Evolutionary conservation across 1,140 invertebrate genomes (phyloP), one percentile per base, ranked within the genome.

Genomic region (Heliconius congener): DNA sequence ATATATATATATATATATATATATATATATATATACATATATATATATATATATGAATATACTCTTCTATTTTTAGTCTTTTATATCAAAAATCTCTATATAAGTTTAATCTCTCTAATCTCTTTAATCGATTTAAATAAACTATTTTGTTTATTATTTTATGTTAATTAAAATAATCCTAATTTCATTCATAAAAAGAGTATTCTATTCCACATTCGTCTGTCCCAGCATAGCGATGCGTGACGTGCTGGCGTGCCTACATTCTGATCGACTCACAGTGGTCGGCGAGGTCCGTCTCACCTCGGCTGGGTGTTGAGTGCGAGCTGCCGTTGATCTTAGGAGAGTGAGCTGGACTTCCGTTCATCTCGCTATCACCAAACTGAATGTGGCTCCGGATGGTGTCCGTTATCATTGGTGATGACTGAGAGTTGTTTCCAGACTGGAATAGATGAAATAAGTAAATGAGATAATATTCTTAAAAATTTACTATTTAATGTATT

Each of bases 341-440:
- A 42, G 88, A 91, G 78, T 91, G 88, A n/a, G 84, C 52, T 3
- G 88, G 88, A 80, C 90, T 91, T 74, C 86, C 91, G 85, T 93
- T 94, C 85, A 83, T 84, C 75, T 90, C 85, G 5, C 85, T 75
- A 77, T 93, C 91, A 9, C 91, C 92, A 80, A 95, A 94, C 83
- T 93, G 92, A 79, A 95, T 95, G 88, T 94, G 86, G 85, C 93
- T 94, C 82, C 93, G 91, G 74, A 93, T 92, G 2, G 89, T 94
- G 84, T 94, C 92, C 42, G 92, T 95, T 74, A 94, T 88, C 91
- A 93, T 90, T 19, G 93, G 90, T 3, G 88, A 84, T 37, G 83
- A 83, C 16, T 86, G 86, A 0, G 86, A 83, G 78, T 86, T 86
- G 81, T 85, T 82, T 19, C 52, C 84, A 27, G 79, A 84, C 92